These are phyloP conservation scores for Luehdorfia chinensis DNA, from an alignment of 1,140 invertebrate genomes.

Conservation along the genomic window DNA sequence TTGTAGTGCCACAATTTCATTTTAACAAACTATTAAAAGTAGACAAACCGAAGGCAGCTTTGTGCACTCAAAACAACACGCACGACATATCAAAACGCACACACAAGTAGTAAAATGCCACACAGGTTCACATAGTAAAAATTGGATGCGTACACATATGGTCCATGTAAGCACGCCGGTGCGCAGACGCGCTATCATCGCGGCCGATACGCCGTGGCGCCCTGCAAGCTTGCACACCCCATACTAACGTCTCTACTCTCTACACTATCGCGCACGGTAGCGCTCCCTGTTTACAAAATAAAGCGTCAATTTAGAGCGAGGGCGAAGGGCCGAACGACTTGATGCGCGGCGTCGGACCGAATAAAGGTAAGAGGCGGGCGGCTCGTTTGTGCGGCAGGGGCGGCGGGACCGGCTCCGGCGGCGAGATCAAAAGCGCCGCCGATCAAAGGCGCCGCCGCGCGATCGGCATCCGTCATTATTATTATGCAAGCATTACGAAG, in stretches of 20 bases:
- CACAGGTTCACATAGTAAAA: too few relatives aligned
- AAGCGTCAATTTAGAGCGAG: conserved; percentile 70
- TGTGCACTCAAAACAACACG: too few relatives aligned
- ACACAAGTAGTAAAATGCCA: too few relatives aligned
- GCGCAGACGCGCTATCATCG: conserved; percentile 42
- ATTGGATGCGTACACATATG: conserved; percentile 60
- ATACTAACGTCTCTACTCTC: conserved; percentile 23
- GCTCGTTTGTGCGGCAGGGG: conserved; percentile 67
- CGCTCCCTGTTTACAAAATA: conserved; percentile 67
- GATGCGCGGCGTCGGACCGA: conserved; percentile 64
- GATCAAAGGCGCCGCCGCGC: conserved; percentile 74
- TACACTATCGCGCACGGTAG: conserved; percentile 48
- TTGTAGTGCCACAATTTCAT: too few relatives aligned
- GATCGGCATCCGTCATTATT: conserved; percentile 77
- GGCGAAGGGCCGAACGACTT: conserved; percentile 59
- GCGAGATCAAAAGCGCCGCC: conserved; percentile 69
- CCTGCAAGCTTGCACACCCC: conserved; percentile 30
- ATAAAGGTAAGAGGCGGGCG: conserved; percentile 62
- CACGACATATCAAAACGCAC: too few relatives aligned
- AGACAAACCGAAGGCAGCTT: too few relatives aligned
- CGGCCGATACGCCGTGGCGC: conserved; percentile 32
- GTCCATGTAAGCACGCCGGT: conserved; percentile 46
- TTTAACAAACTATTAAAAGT: too few relatives aligned
- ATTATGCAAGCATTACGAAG: conserved; percentile 76
- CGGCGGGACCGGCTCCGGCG: conserved; percentile 66